Base-by-base conservation (phyloP, 2,888 invertebrate genomes). In the Zelleria hepariella region DNA sequence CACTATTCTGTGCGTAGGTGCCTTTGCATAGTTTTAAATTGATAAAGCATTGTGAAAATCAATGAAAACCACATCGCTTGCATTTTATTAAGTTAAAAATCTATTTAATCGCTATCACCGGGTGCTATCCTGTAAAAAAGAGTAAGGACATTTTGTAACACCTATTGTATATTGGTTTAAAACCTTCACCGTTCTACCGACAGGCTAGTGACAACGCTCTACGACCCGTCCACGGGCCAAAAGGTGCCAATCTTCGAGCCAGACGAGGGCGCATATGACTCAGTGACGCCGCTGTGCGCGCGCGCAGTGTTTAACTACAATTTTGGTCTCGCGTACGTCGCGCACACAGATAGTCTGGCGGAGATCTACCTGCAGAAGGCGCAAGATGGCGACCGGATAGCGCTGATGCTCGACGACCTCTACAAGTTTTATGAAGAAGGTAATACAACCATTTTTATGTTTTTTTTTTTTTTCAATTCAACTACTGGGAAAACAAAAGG, bases 181-280 rank as follows among this genome's bases (percentile, higher is more conserved):
- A n/a, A n/a, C n/a, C n/a, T n/a, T n/a, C n/a, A n/a, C n/a, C n/a
- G n/a, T n/a, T n/a, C n/a, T n/a, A n/a, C n/a, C 84, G 86, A 1
- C 75, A 95, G 95, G 62, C 79, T 95, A 63, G 83, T 92, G 59
- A 89, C 94, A 59, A 92, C 93, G 2, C 78, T 95, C 2, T 93
- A 93, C 69, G 89, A 92, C 60, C 69, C 70, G 4, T 63, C 65
- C 1, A 80, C 79, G 0, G 91, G 91, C 7, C 73, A 75, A 20
- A 90, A 90, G 68, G 73, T 92, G 2, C 70, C 80, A 0, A 75
- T 91, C 51, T 78, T 91, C 60, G 78, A 82, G 42, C 90, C 91
- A 0, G 91, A 91, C 64, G 90, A 89, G 62, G 91, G 85, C 32
- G 89, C 91, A 0, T 89, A 82, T 66, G 88, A 87, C 21, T 79